Conservation (phyloP, 2,888 invertebrate species). For the Cetonia aurata region DNA sequence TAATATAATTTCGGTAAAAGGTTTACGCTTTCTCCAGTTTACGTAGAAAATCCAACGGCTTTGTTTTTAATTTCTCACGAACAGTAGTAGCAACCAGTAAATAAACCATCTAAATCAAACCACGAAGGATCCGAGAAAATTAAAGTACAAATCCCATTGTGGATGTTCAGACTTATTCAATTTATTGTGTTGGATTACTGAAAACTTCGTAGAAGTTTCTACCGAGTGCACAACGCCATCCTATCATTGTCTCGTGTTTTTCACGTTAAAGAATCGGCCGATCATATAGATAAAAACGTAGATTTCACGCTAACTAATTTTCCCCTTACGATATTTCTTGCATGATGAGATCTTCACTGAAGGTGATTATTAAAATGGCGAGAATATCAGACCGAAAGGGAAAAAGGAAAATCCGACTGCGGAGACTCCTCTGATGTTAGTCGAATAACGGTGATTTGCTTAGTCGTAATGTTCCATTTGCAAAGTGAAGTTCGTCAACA, state of each 20-base stretch:
- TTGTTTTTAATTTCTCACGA: slow-evolving; percentile 17
- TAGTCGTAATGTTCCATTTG: slow-evolving; percentile 1
- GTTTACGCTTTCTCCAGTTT: not conserved
- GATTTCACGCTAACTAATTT: not conserved
- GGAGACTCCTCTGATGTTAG: no score
- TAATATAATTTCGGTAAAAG: no score
- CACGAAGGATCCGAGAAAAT: slow-evolving; percentile 8
- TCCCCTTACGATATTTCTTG: not conserved
- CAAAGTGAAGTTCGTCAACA: slow-evolving; percentile 12
- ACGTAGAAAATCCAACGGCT: slow-evolving; percentile 1
- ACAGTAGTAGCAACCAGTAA: not conserved
- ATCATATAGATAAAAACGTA: not conserved
- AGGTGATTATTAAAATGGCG: not conserved
- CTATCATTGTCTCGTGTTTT: not conserved
- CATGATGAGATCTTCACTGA: no score
- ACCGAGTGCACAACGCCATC: not conserved
- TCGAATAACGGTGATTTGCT: not conserved
- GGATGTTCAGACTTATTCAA: slow-evolving; percentile 32
- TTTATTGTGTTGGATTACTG: slow-evolving; percentile 18
- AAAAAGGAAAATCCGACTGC: no score
- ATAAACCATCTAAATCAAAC: slow-evolving; percentile 17
- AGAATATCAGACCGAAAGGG: not conserved
- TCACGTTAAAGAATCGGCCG: not conserved
- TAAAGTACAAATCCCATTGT: slow-evolving; percentile 25
- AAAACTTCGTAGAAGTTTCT: slow-evolving; percentile 9